phyloP scores from a whole-genome alignment of 2,888 invertebrate species.

The Steinernema hermaphroditum region DNA sequence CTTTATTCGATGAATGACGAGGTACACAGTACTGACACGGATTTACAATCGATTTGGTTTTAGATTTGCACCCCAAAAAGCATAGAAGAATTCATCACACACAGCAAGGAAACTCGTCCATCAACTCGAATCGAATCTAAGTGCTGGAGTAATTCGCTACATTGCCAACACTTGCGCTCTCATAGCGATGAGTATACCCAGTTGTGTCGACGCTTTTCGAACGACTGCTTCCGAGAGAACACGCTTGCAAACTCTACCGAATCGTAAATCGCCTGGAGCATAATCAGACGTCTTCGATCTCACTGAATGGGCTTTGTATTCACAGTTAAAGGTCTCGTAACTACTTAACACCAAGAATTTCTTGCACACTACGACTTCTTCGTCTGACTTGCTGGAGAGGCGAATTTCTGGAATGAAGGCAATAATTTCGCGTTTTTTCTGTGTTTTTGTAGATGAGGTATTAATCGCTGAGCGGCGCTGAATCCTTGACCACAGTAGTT shows the following conservation, averaged over 20 bases:
- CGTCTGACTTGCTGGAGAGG: too few relatives aligned
- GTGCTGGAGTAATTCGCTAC: constrained; percentile 76
- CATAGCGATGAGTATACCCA: constrained; percentile 69
- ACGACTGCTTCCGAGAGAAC: constrained; percentile 13
- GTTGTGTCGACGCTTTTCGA: constrained; percentile 38
- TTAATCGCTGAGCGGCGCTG: constrained; percentile 41
- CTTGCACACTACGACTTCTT: too few relatives aligned
- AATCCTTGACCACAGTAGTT: constrained; percentile 45
- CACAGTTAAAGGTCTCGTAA: too few relatives aligned
- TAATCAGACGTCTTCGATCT: too few relatives aligned
- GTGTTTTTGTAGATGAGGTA: constrained; percentile 45
- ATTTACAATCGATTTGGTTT: background rate
- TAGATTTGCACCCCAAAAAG: constrained; percentile 34
- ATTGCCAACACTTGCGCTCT: constrained; percentile 76
- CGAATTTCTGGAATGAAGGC: too few relatives aligned
- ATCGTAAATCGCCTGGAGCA: too few relatives aligned
- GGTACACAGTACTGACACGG: constrained; percentile 67
- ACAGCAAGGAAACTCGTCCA: constrained; percentile 71
- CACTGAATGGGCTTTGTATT: too few relatives aligned
- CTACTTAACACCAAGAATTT: too few relatives aligned
- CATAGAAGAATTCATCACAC: constrained; percentile 35
- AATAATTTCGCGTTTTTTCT: background rate
- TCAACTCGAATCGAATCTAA: constrained; percentile 73
- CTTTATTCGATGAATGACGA: constrained; percentile 75
- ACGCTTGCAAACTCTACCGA: too few relatives aligned